phyloP scores from a whole-genome alignment of 1,140 invertebrate species.

The Acyrthosiphon pisum region DNA sequence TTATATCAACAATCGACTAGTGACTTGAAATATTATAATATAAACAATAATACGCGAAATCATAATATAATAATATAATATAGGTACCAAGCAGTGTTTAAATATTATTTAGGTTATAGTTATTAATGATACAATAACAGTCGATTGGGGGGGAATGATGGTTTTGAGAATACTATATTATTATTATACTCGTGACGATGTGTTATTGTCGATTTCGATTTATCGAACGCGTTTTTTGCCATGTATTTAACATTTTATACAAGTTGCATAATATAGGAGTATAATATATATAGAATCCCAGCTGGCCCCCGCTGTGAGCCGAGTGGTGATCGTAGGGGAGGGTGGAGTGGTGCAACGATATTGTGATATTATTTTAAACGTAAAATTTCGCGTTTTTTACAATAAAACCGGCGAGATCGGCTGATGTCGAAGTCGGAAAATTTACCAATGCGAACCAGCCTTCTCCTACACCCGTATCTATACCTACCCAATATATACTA shows the following conservation, averaged over 20 bases:
- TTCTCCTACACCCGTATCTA: neutral
- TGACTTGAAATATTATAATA: no score
- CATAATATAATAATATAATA: no score
- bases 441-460: neutral
- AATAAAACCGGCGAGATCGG: neutral
- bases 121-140: no score
- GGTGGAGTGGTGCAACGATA: neutral
- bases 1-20: no score
- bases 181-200: no score
- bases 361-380: neutral
- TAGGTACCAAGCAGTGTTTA: no score
- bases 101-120: no score
- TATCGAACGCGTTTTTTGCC: neutral
- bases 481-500: neutral
- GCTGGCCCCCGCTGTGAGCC: neutral
- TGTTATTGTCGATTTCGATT: neutral
- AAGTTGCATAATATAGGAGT: no score
- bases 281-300: no score
- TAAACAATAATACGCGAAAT: no score
- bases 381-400: neutral
- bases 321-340: neutral
- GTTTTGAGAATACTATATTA: no score
- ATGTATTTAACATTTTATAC: neutral
- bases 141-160: no score
- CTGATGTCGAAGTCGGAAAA: neutral